Percentiles rank a stretch among this genome's conserved stretches.
Conservation (phyloP, 2,888 invertebrate genomes). For the Ditylenchus weischeri region DNA sequence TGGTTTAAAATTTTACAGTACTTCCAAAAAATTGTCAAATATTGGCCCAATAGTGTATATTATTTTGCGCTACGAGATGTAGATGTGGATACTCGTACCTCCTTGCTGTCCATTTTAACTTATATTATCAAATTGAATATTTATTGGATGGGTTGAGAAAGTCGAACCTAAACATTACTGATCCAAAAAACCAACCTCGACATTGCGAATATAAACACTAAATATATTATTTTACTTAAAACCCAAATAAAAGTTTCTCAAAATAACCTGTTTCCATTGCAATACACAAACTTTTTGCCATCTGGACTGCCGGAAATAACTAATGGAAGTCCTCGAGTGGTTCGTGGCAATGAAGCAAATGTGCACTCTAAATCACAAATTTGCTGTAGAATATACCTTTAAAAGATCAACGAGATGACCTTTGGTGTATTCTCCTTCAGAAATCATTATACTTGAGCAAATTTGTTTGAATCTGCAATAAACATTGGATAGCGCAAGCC, state of each 20-base stretch:
- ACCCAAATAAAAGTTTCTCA: no score
- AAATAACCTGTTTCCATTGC: constrained; percentile 77
- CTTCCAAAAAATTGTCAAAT: no score
- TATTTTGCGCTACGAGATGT: no score
- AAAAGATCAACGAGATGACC: constrained; percentile 1
- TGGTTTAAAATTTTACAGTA: no score
- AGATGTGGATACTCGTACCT: no score
- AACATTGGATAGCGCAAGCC: no score
- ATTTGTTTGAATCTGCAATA: not conserved
- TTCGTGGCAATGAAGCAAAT: constrained; percentile 88
- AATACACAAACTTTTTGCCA: constrained; percentile 91
- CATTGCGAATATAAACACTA: constrained; percentile 88
- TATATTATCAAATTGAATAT: no score
- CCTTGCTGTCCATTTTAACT: no score
- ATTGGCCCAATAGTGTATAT: no score
- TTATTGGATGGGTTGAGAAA: no score
- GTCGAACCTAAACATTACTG: not conserved
- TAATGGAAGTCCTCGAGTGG: constrained; percentile 86
- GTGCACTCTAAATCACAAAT: constrained; percentile 29
- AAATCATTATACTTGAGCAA: constrained; percentile 6
- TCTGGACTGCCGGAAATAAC: constrained; percentile 90
- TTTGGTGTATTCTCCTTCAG: constrained; percentile 22
- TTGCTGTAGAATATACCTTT: not conserved
- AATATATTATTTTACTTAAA: no score
- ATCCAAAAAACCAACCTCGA: constrained; percentile 68